Evolutionary conservation across 2,113 vertebrate species (phyloP).

Genomic region (Laticauda laticaudata): DNA sequence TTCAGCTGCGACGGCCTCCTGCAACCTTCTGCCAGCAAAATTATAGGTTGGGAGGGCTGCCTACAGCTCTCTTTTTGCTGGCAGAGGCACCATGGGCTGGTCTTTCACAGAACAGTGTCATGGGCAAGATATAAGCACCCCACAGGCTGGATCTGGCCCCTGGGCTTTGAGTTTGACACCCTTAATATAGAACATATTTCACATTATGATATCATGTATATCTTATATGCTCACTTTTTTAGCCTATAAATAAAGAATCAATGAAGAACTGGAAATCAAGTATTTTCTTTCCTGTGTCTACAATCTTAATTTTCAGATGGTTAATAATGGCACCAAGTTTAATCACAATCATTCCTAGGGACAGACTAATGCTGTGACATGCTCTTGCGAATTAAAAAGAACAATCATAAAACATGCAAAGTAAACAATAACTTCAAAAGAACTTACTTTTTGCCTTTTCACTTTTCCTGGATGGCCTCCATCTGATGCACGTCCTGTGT

Average conservation of each 20-base stretch:
- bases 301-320: neutral
- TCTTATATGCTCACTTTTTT: neutral
- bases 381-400: neutral
- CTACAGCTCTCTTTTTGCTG: too few relatives aligned
- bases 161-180: too few relatives aligned
- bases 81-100: too few relatives aligned
- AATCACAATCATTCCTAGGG: neutral
- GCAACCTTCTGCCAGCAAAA: too few relatives aligned
- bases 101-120: too few relatives aligned
- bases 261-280: neutral
- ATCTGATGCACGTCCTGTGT: constrained; percentile 92
- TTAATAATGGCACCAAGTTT: neutral
- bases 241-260: neutral
- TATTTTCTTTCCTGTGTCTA: neutral
- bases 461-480: constrained; percentile 94
- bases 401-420: neutral
- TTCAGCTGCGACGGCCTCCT: too few relatives aligned
- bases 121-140: too few relatives aligned
- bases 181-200: neutral
- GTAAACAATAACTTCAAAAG: neutral
- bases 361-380: neutral
- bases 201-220: neutral
- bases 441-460: constrained; percentile 97
- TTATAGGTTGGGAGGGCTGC: too few relatives aligned
- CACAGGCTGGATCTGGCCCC: too few relatives aligned